Evolutionary conservation across 2,797 vertebrate genomes (phyloP).

Genomic region (Gephyroberyx darwinii): DNA sequence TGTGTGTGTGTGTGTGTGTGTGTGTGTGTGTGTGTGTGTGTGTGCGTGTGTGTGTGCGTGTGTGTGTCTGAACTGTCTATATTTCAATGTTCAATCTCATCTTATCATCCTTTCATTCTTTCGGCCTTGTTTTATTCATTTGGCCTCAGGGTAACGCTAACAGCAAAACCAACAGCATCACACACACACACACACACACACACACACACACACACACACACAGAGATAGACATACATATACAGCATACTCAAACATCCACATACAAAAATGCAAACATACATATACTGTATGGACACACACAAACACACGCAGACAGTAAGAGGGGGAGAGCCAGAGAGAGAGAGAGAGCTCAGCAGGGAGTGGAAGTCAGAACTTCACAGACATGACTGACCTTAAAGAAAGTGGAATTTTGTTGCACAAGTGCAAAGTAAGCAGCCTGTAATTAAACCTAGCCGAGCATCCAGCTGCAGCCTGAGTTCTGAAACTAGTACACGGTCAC

Average conservation of each 20-base stretch:
- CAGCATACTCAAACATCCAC: neutral
- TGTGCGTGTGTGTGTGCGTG: conserved; percentile 3
- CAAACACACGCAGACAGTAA: neutral
- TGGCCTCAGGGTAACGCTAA: conserved; percentile 54
- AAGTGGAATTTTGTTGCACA: conserved; percentile 23
- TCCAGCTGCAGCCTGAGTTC: conserved; percentile 25
- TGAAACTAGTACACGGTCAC: conserved; percentile 11
- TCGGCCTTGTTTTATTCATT: conserved; percentile 57
- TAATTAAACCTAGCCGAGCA: conserved; percentile 53
- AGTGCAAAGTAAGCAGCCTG: conserved; percentile 29
- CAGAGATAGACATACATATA: neutral
- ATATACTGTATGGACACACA: neutral
- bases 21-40: too few species aligned
- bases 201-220: neutral
- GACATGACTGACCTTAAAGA: conserved; percentile 40
- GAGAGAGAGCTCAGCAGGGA: neutral
- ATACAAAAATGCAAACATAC: too few species aligned
- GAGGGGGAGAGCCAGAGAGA: too few species aligned
- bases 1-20: too few species aligned
- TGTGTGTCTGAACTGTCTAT: conserved; percentile 22
- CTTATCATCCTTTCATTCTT: conserved; percentile 41
- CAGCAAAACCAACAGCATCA: conserved; percentile 28
- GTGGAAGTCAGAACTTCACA: conserved; percentile 15
- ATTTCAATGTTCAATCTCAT: conserved; percentile 56
- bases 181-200: neutral